Evolutionary conservation across 2,113 vertebrate genomes (phyloP), one percentile per base, ranked within the genome.

Genomic region (Pseudolaguvia tuberculata): DNA sequence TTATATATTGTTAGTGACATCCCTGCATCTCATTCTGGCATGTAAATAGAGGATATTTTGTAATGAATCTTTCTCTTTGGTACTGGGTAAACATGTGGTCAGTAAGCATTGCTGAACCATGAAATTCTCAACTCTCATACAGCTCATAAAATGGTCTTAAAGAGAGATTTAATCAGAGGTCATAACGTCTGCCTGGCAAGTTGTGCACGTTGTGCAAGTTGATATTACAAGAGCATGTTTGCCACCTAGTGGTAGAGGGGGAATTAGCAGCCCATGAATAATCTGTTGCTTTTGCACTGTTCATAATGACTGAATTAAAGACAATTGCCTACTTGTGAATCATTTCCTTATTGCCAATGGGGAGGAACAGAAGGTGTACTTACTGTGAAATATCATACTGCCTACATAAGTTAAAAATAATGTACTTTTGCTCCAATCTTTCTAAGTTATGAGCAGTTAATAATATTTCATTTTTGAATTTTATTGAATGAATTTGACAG

Each of bases 191-290:
- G 48, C 50, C 55, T 66, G 50, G 61, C 35, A 45, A 9, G 9
- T 15, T 14, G 27, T 17, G 4, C 14, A 20, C 59, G 20, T 63
- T 31, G 25, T 39, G 13, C 11, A n/a, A n/a, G n/a, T n/a, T 14
- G 63, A 23, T 8, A 55, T 79, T 61, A 4, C 67, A 81, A 84
- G 66, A 81, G 73, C 77, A 82, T 85, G 75, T 1, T 67, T 86
- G 82, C 53, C 89, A 83, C 68, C 89, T 87, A 25, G 75, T 84
- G 89, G 80, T 10, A 6, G 51, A 73, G 31, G 12, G 56, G 20
- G 13, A 29, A 21, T 70, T 45, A 14, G n/a, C 18, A 53, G 15
- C 7, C 6, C 15, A 13, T 45, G 25, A 2, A 21, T n/a, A 70
- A 39, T 13, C 11, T 27, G 14, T 7, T 63, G 42, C 56, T 42